Percentiles rank a stretch among this genome's conserved stretches.
phyloP scores from a whole-genome alignment of 2,797 vertebrate genomes.

The Rallus crepitans region DNA sequence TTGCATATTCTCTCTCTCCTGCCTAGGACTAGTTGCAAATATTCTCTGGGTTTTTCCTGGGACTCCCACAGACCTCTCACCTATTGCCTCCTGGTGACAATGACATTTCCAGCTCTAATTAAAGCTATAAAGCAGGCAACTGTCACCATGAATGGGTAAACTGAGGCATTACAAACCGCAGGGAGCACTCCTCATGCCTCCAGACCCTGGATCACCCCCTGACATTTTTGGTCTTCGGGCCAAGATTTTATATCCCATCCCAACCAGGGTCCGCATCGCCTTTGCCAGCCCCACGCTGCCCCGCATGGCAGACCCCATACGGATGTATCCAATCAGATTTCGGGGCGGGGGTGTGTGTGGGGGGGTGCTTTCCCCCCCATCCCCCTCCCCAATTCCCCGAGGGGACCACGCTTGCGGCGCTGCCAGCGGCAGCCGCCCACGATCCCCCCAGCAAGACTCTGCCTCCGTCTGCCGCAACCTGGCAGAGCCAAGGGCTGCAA shows the following conservation, averaged over 20 bases:
- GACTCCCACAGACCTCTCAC: background rate
- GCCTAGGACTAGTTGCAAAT: background rate
- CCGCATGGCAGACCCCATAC: background rate
- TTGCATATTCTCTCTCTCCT: background rate
- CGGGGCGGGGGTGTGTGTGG: background rate
- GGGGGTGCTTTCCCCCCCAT: background rate
- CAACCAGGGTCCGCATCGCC: accelerated
- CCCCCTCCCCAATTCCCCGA: background rate
- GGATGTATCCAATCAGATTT: background rate
- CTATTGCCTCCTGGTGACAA: background rate
- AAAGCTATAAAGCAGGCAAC: background rate
- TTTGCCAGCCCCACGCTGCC: background rate
- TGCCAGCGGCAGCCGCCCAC: background rate
- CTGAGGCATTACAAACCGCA: background rate
- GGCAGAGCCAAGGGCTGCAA: background rate
- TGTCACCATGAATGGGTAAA: background rate
- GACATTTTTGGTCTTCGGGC: background rate
- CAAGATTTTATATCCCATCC: background rate
- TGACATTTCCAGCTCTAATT: background rate
- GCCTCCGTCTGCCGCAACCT: conserved; percentile 18
- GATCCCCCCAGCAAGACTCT: background rate
- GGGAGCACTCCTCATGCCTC: background rate
- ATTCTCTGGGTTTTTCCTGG: background rate
- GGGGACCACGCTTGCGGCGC: background rate
- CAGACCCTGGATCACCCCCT: background rate